Evolutionary conservation across 2,113 vertebrate species (phyloP), one percentile per base, ranked within the genome.

Genomic region (Calyptomena viridis): DNA sequence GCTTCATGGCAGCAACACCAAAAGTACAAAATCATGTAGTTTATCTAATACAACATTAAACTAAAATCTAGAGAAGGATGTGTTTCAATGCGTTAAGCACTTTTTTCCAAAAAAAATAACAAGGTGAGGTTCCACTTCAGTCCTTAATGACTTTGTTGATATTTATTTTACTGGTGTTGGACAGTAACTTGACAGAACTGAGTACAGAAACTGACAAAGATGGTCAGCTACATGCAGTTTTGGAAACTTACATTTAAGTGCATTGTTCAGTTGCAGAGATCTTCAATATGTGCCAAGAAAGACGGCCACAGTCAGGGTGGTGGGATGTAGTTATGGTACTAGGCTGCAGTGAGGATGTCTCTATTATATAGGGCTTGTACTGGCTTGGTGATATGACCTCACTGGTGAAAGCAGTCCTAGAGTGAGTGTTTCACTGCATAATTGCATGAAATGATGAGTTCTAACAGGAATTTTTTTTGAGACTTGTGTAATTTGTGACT

Each of bases 271-370:
- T 12, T 59, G 35, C 31, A 87, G 56, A 81, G 9, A 3, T 46
- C 20, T 71, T 39, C 58, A 52, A 2, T 25, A 31, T 22, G 27
- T 75, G 30, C 10, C 24, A 35, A 21, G 40, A 71, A 76, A 64
- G 31, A 40, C 46, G 53, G 22, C 4, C 22, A 28, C 16, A 52
- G 1, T 3, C 0, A 0, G 14, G 9, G 33, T 11, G 15, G 3
- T 50, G 31, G 8, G 17, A 9, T 86, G 46, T 20, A 35, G 35
- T 67, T 66, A 10, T 2, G 46, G 8, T 5, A 27, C 23, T 4
- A 63, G 55, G 9, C 28, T 27, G 8, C 39, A 39, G 11, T 23
- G 42, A 69, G 21, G 6, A 4, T 59, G 11, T 80, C 46, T 74
- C 23, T 53, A 9, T 59, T 49, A 14, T 11, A 19, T 19, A 60